Base-by-base conservation (phyloP, 2,888 invertebrate species). In the Mactromeris polynyma region DNA sequence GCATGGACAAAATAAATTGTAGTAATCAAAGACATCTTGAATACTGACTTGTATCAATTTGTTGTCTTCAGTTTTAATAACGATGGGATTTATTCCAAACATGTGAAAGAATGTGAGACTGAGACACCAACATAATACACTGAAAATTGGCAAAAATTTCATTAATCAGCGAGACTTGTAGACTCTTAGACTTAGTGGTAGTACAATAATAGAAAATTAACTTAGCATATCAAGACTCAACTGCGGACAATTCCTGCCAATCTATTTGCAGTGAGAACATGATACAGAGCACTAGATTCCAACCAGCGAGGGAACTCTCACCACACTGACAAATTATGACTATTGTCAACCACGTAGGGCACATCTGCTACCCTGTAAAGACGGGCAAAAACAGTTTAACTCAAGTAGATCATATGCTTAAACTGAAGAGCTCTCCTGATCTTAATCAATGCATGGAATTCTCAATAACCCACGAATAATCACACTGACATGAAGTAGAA, bases 91-190 rank as follows among this genome's bases (percentile, higher is more conserved):
- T 87, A 82, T 83, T 46, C 80, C 69, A 77, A 86, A 88, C 86
- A 83, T 69, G 90, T 80, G 33, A 36, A 42, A 78, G 86, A 87
- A 89, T 86, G 81, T 31, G 83, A 46, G 2, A n/a, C 33, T 40
- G 33, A 46, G 38, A 4, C 73, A 46, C 33, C 73, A 85, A 83
- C 82, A 87, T 87, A 88, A 91, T 88, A 85, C 78, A 54, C 64
- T 64, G 58, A 89, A 87, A 73, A 90, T 88, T 90, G 82, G 85
- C 78, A 80, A 87, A 73, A 82, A 89, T 88, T 90, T 90, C 90
- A 90, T 91, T 90, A 91, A 91, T 90, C 87, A 85, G 83, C 33
- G 79, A 17, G 78, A 77, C 89, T 89, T 91, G 91, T 91, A 83
- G 78, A 83, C 84, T 86, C 86, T 80, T 83, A 64, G 69, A 84